Base-by-base conservation (phyloP, 2,888 invertebrate species). In the Conomelus anceps region DNA sequence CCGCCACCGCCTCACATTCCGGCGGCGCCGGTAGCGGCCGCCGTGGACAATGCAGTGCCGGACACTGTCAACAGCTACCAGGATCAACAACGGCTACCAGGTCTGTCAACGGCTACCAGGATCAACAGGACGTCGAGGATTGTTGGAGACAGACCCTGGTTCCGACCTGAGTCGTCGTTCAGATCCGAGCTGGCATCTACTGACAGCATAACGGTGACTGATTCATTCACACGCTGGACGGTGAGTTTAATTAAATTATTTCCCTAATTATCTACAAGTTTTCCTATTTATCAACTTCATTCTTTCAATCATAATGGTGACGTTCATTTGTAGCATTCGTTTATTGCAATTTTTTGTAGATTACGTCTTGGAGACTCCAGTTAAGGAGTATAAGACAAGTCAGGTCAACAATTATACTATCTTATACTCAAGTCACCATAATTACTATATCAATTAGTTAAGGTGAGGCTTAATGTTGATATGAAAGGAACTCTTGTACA, bases 181-280 rank as follows among this genome's bases (percentile, higher is more conserved):
- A 20, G n/a, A n/a, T 63, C 63, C 20, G 63, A 63, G 63, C 63
- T 63, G 63, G 63, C 63, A n/a, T 63, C 63, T n/a, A 63, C 63
- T n/a, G 63, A 63, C n/a, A 63, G 63, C n/a, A 63, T n/a, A 63
- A n/a, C 63, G n/a, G 63, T 87, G 22, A 63, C 86, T 9, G 84
- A 87, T 20, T 34, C 87, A 7, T 87, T 87, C 89, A 34, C 87
- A 24, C 87, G 87, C 87, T 89, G 89, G 89, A 24, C 84, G 89
- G 89, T 89, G 22, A 89, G 87, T 89, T 23, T 1, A 23, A 13
- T 85, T n/a, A 88, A n/a, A 41, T 17, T 86, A 26, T 86, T 86
- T 22, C 34, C 29, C 34, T 34, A 88, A 11, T n/a, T n/a, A n/a
- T 63, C 7, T 11, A 26, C 26, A 3, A n/a, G 63, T n/a, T 17